Base-by-base conservation (phyloP, 2,797 vertebrate genomes). In the Sebastes matsubarae region DNA sequence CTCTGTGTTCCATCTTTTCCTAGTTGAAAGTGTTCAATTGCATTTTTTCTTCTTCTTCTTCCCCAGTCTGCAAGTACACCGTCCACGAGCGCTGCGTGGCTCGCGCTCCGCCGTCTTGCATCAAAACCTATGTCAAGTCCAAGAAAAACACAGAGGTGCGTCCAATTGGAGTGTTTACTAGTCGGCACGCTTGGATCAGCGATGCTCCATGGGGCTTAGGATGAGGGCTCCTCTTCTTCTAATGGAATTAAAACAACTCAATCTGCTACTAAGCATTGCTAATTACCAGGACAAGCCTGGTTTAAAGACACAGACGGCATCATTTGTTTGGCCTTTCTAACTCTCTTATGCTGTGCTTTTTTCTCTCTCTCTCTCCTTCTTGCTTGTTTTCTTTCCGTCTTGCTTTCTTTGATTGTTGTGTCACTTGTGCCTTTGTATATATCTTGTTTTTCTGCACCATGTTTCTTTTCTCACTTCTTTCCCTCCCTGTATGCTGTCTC, bases 61-160 rank as follows among this genome's bases (percentile, higher is more conserved):
- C 59, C 25, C 22, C 92, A 99, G 97, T 99, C 93, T 98, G 98
- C 94, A 99, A 98, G 92, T 98, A 98, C 87, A 98, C 97, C 0
- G 97, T 97, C 72, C 98, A 99, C 3, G 97, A 99, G 80, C 96
- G 97, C 77, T 97, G 97, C 55, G 97, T 98, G 88, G 94, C 97
- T 52, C 96, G 97, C 75, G 97, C 97, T 4, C 97, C 97, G 0
- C 96, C 96, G 13, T 97, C 97, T 61, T 99, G 97, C 93, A 98
- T 98, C 94, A 99, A 98, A 96, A 98, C 97, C 55, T 97, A 98
- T 0, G 96, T 98, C 87, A 98, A 98, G 91, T 97, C 97, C 87
- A 98, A 97, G 96, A 99, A 97, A 94, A 97, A 98, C 93, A 96
- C 96, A 0, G 97, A 98, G 88, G 98, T 99, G 95, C 94, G 96